Base-by-base conservation (phyloP, 2,888 invertebrate genomes). In the Pyralis farinalis region DNA sequence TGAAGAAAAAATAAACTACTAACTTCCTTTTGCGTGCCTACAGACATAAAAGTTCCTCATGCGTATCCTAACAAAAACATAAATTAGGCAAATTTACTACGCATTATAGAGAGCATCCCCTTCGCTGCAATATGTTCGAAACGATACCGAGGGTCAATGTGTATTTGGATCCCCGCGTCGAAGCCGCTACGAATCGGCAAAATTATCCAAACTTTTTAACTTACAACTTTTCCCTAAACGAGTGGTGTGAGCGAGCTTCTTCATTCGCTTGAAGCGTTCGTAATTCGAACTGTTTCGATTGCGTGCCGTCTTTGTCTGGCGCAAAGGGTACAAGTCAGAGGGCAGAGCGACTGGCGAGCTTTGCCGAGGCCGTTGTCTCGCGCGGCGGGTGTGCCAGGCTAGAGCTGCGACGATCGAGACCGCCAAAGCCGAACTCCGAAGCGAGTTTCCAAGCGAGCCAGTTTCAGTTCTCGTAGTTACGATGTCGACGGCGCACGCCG, bases 151-250 rank as follows among this genome's bases (percentile, higher is more conserved):
- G 86, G 86, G 87, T 85, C 87, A 85, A 67, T 70, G 71, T 68
- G 71, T 63, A 76, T 78, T 69, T 70, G 69, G 71, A 75, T 74
- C 80, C 81, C 83, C 77, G 67, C 68, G 63, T 72, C 65, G 66
- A 64, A 76, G 67, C 71, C 68, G 71, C 67, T 69, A 53, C 62
- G 66, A 65, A 72, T 79, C 78, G 76, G 67, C 75, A 57, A 75
- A 85, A 87, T 87, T 82, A 85, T 86, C 77, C 75, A 84, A 87
- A 87, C 71, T 87, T 88, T 85, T 83, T 76, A 85, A 87, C 79
- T 85, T 81, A 73, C 71, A 86, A 86, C 81, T 86, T 86, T 83
- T 79, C 69, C 72, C 70, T 68, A 70, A 78, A 71, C 71, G 78
- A 72, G 68, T 68, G 62, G 62, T 64, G 65, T 57, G 58, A 67